phyloP scores from a whole-genome alignment of 2,797 vertebrate species.

The Sebastes steindachneri region DNA sequence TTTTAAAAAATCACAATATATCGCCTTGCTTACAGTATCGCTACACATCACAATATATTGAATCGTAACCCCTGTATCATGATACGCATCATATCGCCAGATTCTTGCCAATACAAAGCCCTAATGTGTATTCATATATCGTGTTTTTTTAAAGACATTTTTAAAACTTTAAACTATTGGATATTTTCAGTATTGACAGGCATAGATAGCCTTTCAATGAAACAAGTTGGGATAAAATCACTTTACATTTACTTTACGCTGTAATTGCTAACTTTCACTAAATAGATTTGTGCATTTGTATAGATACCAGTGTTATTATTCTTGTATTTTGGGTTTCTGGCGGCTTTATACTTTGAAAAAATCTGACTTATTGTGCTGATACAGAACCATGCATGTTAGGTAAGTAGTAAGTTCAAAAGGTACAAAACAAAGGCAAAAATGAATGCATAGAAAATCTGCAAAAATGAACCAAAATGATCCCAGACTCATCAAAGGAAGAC shows the following conservation, averaged over 20 bases:
- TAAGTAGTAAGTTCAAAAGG: background rate
- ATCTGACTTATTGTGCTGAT: background rate
- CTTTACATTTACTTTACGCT: background rate
- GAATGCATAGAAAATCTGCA: background rate
- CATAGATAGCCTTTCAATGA: no score
- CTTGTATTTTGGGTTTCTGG: background rate
- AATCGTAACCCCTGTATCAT: accelerated
- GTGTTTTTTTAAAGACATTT: background rate
- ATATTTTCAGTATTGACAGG: no score
- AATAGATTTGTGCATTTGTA: background rate
- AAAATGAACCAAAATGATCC: background rate
- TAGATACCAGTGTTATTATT: background rate
- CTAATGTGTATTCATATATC: background rate
- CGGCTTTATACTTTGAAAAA: background rate
- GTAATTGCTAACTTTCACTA: background rate
- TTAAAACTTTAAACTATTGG: background rate
- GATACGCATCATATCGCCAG: background rate
- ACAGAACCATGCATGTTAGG: background rate
- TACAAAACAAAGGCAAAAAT: background rate
- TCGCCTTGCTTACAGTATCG: no score
- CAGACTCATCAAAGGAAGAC: background rate
- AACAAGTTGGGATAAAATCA: no score
- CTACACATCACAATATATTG: no score
- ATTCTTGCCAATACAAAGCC: background rate
- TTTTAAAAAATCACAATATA: no score